Evolutionary conservation across 1,140 invertebrate genomes (phyloP).

Genomic region (Drosophila sp.): DNA sequence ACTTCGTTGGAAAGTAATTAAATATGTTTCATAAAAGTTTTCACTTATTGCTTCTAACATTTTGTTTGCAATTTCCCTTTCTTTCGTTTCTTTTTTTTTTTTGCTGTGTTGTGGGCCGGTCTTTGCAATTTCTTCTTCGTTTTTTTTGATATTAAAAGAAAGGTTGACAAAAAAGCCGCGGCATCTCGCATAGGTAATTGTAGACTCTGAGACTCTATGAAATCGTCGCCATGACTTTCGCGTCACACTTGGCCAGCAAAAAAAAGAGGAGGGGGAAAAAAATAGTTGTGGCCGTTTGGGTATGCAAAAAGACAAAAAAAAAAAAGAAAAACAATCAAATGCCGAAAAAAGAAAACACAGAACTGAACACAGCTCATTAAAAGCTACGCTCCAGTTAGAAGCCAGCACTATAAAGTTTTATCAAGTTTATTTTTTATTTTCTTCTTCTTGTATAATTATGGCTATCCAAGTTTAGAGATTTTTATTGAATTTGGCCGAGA

Average conservation of each 20-base stretch:
- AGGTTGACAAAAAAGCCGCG: slow-evolving; percentile 4
- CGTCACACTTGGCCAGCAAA: slow-evolving; percentile 68
- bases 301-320: slow-evolving; percentile 39
- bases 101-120: not conserved
- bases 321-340: no score
- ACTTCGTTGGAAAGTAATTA: not conserved
- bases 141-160: slow-evolving; percentile 13
- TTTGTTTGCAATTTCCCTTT: slow-evolving; percentile 5
- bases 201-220: slow-evolving; percentile 25
- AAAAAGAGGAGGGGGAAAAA: slow-evolving; percentile 9
- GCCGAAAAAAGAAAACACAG: slow-evolving; percentile 24
- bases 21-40: slow-evolving; percentile 1
- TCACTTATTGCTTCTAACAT: slow-evolving; percentile 5
- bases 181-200: slow-evolving; percentile 39
- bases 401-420: slow-evolving; percentile 41
- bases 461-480: slow-evolving; percentile 26
- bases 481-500: slow-evolving; percentile 43
- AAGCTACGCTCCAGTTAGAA: slow-evolving; percentile 69
- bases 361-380: slow-evolving; percentile 49
- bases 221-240: slow-evolving; percentile 69
- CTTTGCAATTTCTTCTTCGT: slow-evolving; percentile 8
- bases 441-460: slow-evolving; percentile 47
- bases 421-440: slow-evolving; percentile 31
- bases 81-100: not conserved
- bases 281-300: slow-evolving; percentile 29